Conservation (phyloP, 2,888 invertebrate species). For the Spicauda simplicius region DNA sequence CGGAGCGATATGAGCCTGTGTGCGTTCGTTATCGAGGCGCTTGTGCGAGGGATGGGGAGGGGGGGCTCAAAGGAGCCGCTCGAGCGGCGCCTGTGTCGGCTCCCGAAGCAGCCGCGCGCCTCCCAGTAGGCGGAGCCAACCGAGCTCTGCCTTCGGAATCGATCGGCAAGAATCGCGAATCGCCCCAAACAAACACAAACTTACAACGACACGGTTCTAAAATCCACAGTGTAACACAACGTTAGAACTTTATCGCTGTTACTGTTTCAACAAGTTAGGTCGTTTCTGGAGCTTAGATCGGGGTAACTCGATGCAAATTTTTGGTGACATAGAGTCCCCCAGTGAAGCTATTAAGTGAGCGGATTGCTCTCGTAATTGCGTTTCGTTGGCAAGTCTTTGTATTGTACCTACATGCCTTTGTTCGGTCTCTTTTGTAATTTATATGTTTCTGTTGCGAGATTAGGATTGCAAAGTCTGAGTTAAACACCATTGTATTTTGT, state of each 20-base stretch:
- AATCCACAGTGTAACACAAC: constrained; percentile 2
- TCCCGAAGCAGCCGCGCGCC: constrained; percentile 79
- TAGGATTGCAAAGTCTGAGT: constrained; percentile 42
- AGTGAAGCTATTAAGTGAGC: constrained; percentile 75
- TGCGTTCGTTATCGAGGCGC: constrained; percentile 77
- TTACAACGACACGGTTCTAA: constrained; percentile 59
- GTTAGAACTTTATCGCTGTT: constrained; percentile 60
- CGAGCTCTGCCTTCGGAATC: constrained; percentile 78
- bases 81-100: constrained; percentile 75
- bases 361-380: constrained; percentile 80
- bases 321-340: constrained; percentile 73
- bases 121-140: constrained; percentile 80
- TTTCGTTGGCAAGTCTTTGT: constrained; percentile 81
- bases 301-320: constrained; percentile 70
- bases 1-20: constrained; percentile 80
- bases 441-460: constrained; percentile 56
- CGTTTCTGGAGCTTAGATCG: constrained; percentile 54
- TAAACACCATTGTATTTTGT: constrained; percentile 45
- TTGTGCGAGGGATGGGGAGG: constrained; percentile 62
- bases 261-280: constrained; percentile 43
- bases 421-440: constrained; percentile 67
- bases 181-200: constrained; percentile 53
- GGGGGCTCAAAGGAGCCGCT: constrained; percentile 77
- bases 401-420: constrained; percentile 56
- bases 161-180: constrained; percentile 72